phyloP scores from a whole-genome alignment of 2,797 vertebrate species.

The Adelosebastes latens region DNA sequence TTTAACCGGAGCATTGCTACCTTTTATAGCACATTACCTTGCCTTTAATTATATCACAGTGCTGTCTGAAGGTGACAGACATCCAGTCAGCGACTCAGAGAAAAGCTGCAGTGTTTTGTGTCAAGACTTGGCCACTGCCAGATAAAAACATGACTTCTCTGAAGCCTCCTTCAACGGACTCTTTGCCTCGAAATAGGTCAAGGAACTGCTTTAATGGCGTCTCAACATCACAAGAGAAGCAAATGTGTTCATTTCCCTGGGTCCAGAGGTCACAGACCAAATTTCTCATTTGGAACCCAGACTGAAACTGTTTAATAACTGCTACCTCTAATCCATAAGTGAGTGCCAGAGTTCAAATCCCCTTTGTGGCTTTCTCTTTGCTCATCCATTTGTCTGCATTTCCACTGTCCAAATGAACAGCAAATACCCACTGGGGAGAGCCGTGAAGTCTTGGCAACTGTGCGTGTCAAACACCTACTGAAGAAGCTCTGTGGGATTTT shows the following conservation, averaged over 20 bases:
- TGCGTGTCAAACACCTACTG: conserved; percentile 28
- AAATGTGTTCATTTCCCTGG: conserved; percentile 30
- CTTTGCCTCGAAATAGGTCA: conserved; percentile 20
- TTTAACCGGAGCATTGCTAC: neutral
- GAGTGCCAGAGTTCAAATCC: conserved; percentile 50
- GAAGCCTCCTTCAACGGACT: neutral
- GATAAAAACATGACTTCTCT: conserved; percentile 6
- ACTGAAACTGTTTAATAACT: conserved; percentile 43
- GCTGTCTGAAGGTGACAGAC: neutral
- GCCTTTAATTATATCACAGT: neutral
- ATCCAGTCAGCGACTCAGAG: neutral
- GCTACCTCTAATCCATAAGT: conserved; percentile 41
- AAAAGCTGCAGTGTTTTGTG: neutral
- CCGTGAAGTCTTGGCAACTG: conserved; percentile 4
- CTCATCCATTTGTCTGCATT: conserved; percentile 35
- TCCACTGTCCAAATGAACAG: conserved; percentile 32
- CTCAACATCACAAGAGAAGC: conserved; percentile 31
- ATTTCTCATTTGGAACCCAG: conserved; percentile 48
- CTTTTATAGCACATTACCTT: neutral
- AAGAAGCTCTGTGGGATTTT: conserved; percentile 26
- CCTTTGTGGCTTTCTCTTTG: conserved; percentile 18
- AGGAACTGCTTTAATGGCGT: conserved; percentile 26
- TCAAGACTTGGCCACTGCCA: conserved; percentile 11
- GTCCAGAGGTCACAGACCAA: conserved; percentile 22
- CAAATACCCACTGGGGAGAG: conserved; percentile 13